Evolutionary conservation across 2,113 vertebrate species (phyloP).

Genomic region (Ceratotherium simum): DNA sequence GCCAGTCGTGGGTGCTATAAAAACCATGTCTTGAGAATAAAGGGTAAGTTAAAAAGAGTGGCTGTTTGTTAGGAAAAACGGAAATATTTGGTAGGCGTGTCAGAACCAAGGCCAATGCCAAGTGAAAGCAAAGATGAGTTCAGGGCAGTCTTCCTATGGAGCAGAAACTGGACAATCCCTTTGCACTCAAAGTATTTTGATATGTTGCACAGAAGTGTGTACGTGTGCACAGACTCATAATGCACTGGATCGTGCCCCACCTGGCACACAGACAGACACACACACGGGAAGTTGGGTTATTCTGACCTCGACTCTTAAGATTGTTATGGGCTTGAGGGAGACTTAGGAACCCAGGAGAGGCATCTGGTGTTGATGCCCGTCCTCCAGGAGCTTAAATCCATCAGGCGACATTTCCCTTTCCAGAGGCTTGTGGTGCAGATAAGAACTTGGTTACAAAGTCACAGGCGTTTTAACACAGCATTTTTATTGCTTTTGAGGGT

Average conservation of each 20-base stretch:
- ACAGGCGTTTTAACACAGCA: constrained; percentile 36
- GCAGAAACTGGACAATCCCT: neutral
- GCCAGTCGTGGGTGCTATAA: too few species aligned
- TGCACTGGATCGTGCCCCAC: neutral
- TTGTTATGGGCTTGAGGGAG: neutral
- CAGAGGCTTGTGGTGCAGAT: neutral
- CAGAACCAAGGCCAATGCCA: neutral
- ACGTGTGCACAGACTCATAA: neutral
- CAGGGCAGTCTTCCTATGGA: neutral
- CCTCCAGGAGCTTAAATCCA: neutral
- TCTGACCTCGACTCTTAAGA: neutral
- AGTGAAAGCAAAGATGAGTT: neutral
- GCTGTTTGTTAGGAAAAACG: neutral
- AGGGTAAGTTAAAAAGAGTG: neutral
- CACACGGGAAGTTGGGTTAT: neutral
- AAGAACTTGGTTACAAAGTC: neutral
- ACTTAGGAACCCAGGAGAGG: neutral
- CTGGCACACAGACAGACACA: neutral
- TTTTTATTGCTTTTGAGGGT: constrained; percentile 86
- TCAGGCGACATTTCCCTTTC: neutral
- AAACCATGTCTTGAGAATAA: neutral
- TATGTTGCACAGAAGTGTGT: accelerated
- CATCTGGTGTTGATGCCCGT: neutral
- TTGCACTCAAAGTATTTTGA: neutral
- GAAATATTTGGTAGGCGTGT: neutral